Evolutionary conservation across 2,888 invertebrate genomes (phyloP).

Genomic region (Dryobota labecula): DNA sequence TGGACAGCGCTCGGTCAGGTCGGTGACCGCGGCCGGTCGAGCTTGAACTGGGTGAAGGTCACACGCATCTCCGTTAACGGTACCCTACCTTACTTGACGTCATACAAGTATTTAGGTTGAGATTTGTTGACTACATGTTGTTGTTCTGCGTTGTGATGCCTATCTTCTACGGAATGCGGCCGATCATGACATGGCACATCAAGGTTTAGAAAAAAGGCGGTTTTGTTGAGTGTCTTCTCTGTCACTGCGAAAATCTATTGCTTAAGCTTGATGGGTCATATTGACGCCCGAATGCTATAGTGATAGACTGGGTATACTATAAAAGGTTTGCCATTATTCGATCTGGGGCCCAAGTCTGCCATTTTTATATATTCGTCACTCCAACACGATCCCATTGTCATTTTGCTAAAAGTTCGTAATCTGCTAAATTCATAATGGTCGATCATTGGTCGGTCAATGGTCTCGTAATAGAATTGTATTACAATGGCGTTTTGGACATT

Average conservation of each 20-base stretch:
- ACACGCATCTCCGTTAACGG: conserved; percentile 58
- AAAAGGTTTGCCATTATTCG: not conserved
- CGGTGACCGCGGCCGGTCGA: conserved; percentile 27
- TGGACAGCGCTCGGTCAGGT: conserved; percentile 35
- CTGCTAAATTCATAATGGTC: no score
- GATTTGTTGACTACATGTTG: conserved; percentile 14
- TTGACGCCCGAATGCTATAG: not conserved
- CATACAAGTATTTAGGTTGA: conserved; percentile 26
- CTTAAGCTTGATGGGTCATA: not conserved
- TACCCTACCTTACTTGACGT: conserved; percentile 34
- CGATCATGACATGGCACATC: not conserved
- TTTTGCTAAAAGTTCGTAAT: no score
- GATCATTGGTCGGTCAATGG: no score
- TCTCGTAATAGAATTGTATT: no score
- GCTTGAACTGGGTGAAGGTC: conserved; percentile 67
- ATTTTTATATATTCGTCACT: no score
- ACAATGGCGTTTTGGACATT: no score
- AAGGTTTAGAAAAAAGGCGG: not conserved
- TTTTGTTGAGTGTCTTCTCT: not conserved
- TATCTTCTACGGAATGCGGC: not conserved
- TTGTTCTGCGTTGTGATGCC: not conserved
- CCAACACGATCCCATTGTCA: no score
- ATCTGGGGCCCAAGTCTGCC: no score
- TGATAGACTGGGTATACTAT: not conserved
- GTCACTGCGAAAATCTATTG: not conserved